phyloP scores from a whole-genome alignment of 2,797 vertebrate genomes.

The Chelon auratus region DNA sequence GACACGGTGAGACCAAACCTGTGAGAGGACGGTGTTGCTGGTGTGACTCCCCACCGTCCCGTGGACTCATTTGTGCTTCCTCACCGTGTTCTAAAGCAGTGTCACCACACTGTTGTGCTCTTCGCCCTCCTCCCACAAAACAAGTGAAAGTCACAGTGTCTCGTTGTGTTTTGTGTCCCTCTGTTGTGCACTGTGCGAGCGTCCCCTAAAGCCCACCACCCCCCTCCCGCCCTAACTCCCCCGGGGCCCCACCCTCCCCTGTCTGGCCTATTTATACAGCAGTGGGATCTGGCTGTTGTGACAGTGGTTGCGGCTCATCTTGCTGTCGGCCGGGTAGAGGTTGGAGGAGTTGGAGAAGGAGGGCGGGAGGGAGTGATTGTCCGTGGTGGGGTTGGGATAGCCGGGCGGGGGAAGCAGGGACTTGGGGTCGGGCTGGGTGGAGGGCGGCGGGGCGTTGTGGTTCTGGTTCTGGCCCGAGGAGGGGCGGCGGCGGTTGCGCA shows the following conservation, averaged over 20 bases:
- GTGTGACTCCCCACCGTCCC: constrained; percentile 40
- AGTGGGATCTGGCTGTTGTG: constrained; percentile 93
- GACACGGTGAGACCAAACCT: constrained; percentile 57
- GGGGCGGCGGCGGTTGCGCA: constrained; percentile 90
- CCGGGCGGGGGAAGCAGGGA: constrained; percentile 84
- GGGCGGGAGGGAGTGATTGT: constrained; percentile 85
- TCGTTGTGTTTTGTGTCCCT: constrained; percentile 55
- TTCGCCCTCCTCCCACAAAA: constrained; percentile 20
- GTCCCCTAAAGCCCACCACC: background rate
- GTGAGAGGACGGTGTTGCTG: constrained; percentile 53
- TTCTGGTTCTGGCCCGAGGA: constrained; percentile 85
- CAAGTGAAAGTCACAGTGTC: constrained; percentile 74
- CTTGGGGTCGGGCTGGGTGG: constrained; percentile 83
- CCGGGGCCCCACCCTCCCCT: background rate
- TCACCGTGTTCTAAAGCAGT: constrained; percentile 42
- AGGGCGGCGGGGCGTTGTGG: constrained; percentile 80
- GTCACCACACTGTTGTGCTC: constrained; percentile 60
- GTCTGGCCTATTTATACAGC: constrained; percentile 89
- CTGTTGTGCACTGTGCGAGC: constrained; percentile 26
- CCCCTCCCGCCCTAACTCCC: background rate
- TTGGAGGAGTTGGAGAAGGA: constrained; percentile 88
- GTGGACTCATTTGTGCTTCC: constrained; percentile 52
- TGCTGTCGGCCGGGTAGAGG: constrained; percentile 88
- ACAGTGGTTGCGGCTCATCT: constrained; percentile 92
- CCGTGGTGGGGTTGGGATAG: constrained; percentile 82